phyloP scores from a whole-genome alignment of 2,113 vertebrate species.

The Galemys pyrenaicus region DNA sequence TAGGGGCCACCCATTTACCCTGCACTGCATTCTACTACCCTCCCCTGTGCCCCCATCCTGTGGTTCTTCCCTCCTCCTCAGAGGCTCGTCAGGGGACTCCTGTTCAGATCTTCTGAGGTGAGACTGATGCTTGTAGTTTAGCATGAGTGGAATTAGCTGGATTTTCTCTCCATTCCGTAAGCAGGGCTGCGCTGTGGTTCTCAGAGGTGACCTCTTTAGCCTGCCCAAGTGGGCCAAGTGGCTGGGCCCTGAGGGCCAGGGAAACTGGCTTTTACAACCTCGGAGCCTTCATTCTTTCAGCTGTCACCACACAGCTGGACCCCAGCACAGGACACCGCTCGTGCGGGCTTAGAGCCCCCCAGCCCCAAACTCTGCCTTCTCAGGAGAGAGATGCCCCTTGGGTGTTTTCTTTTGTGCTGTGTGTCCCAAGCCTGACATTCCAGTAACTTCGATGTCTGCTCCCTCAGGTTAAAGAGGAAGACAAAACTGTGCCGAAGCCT shows the following conservation, averaged over 20 bases:
- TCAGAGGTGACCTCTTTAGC: background rate
- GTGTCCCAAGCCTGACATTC: background rate
- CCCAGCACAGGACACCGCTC: background rate
- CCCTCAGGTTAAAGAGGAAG: conserved; percentile 88
- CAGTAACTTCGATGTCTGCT: conserved; percentile 79
- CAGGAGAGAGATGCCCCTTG: background rate
- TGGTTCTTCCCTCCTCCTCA: background rate
- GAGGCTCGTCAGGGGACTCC: background rate
- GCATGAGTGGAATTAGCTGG: conserved; percentile 1
- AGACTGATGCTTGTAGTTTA: background rate
- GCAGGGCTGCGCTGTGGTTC: background rate
- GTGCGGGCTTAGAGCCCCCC: background rate
- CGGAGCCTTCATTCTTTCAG: conserved; percentile 10
- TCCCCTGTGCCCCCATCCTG: background rate
- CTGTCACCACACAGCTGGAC: background rate
- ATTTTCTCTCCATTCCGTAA: background rate
- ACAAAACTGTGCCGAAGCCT: conserved; percentile 78
- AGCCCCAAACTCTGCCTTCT: background rate
- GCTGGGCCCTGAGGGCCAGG: background rate
- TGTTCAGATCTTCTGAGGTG: background rate
- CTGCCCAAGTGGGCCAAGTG: background rate
- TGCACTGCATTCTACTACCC: background rate
- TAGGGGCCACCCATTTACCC: background rate
- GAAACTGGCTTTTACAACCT: background rate
- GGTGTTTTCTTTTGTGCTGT: background rate